Percentiles rank a stretch among this genome's conserved stretches.
Conservation (phyloP, 2,113 vertebrate genomes). For the Odocoileus virginianus region DNA sequence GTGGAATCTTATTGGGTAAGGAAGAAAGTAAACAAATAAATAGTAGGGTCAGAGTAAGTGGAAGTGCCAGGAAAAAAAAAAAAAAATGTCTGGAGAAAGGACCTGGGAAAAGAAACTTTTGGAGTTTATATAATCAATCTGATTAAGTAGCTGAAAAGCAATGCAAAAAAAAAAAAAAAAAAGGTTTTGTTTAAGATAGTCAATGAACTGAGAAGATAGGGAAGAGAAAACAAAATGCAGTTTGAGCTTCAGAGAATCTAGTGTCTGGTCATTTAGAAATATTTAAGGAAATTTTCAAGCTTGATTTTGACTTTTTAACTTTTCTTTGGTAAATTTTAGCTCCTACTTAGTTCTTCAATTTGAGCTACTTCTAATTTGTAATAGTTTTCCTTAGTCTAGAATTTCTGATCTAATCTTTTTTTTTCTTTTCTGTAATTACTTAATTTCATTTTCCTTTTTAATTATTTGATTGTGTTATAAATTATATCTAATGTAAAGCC, state of each 20-base stretch:
- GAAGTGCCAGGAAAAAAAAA: too few species aligned
- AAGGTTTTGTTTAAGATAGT: not conserved
- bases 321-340: not conserved
- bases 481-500: not conserved
- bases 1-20: not conserved
- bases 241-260: not conserved
- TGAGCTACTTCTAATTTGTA: not conserved
- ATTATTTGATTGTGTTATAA: not conserved
- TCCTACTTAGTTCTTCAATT: not conserved
- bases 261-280: not conserved
- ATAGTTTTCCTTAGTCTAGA: not conserved
- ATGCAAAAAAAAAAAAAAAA: not conserved
- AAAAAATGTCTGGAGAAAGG: not conserved
- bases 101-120: not conserved
- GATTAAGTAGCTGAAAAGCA: not conserved
- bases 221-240: not conserved
- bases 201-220: not conserved
- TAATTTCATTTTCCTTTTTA: not conserved
- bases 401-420: not conserved
- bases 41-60: not conserved
- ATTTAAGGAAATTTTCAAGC: not conserved
- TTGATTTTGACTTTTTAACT: not conserved
- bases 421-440: not conserved
- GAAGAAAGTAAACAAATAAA: not conserved
- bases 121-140: not conserved